Evolutionary conservation across 2,797 vertebrate species (phyloP).

Genomic region (Synaphobranchus kaupii): DNA sequence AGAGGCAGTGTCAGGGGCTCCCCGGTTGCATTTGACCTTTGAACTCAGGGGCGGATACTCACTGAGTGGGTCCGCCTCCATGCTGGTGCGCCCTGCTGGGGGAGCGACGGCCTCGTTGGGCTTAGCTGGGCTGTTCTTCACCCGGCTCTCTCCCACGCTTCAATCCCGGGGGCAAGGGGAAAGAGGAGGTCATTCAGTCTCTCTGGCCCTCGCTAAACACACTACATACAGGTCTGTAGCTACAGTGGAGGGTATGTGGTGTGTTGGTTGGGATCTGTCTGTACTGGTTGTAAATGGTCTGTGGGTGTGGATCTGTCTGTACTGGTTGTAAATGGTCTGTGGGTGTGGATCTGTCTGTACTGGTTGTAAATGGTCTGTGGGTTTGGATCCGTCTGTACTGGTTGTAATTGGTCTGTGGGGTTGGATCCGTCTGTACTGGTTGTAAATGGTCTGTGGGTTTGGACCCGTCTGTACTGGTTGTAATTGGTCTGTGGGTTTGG

Average conservation of each 20-base stretch:
- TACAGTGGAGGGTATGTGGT: too few species aligned
- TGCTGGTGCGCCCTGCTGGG: constrained; percentile 69
- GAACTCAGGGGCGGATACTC: constrained; percentile 44
- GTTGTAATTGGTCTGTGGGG: neutral
- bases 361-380: too few species aligned
- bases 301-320: too few species aligned
- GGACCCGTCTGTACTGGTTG: too few species aligned
- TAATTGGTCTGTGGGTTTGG: neutral
- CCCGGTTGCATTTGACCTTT: neutral
- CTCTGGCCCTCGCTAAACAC: neutral
- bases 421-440: neutral
- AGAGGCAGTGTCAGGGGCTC: neutral
- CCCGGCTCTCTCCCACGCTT: constrained; percentile 80
- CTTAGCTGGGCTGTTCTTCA: constrained; percentile 85
- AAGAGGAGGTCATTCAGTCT: neutral
- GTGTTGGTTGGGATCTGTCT: too few species aligned
- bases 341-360: too few species aligned
- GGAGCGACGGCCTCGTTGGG: constrained; percentile 72
- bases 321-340: too few species aligned
- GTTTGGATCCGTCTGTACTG: too few species aligned
- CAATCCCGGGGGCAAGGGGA: constrained; percentile 15
- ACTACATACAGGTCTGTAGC: neutral
- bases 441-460: neutral
- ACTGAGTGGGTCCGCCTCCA: constrained; percentile 81
- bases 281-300: too few species aligned